A percentile compares a stretch with the other conserved stretches of the same genome.
Evolutionary conservation across 1,140 invertebrate genomes (phyloP).

Genomic region (Drosophila elegans): DNA sequence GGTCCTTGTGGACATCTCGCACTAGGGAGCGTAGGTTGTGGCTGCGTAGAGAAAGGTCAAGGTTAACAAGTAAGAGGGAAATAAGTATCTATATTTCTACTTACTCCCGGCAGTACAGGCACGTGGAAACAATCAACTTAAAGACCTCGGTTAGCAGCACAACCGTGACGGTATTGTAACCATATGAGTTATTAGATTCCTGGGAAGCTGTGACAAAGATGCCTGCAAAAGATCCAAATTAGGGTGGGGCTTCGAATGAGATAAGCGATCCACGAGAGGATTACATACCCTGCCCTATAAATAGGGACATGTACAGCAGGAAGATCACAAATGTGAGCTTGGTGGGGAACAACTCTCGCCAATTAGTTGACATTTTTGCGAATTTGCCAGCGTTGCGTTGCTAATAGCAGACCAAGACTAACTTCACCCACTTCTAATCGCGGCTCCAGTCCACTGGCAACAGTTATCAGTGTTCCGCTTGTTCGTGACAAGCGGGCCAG

Average conservation of each 20-base stretch:
- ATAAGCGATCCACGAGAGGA: background rate
- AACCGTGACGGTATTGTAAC: constrained; percentile 94
- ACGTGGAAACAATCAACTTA: constrained; percentile 91
- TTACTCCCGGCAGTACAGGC: constrained; percentile 91
- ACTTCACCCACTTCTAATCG: constrained; percentile 1
- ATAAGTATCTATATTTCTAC: background rate
- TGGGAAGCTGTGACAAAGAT: constrained; percentile 96
- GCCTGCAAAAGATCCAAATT: constrained; percentile 86
- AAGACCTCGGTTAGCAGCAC: constrained; percentile 95
- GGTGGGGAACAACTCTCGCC: constrained; percentile 92
- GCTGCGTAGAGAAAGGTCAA: constrained; percentile 84
- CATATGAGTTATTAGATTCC: constrained; percentile 91
- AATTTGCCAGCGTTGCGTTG: constrained; percentile 36
- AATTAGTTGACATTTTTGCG: constrained; percentile 85
- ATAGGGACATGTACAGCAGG: constrained; percentile 92
- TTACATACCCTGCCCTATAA: constrained; percentile 91
- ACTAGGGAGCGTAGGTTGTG: constrained; percentile 85
- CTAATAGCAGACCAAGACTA: constrained; percentile 18
- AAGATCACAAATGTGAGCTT: constrained; percentile 92
- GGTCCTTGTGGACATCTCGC: constrained; percentile 87
- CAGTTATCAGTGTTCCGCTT: constrained; percentile 53
- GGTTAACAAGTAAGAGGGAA: constrained; percentile 63
- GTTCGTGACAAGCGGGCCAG: constrained; percentile 34
- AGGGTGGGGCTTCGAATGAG: constrained; percentile 2
- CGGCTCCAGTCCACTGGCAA: constrained; percentile 6